A percentile compares a stretch with the other conserved stretches of the same genome.
These are phyloP conservation scores for Xanthorhoe designata DNA, from an alignment of 2,888 invertebrate genomes.

Conservation along the genomic window DNA sequence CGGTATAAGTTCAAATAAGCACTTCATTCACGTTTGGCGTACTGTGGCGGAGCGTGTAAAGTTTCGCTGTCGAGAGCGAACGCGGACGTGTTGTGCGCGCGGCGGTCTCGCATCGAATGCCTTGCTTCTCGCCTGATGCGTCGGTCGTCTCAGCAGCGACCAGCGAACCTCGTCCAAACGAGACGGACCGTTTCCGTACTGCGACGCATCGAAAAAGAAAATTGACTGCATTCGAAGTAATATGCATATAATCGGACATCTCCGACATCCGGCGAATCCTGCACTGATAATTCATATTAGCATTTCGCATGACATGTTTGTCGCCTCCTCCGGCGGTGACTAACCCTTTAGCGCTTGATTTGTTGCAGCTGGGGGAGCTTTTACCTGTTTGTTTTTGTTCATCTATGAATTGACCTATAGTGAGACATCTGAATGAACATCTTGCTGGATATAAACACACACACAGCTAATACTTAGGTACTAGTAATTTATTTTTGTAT, in stretches of 20 bases:
- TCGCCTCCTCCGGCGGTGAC: conserved; percentile 36
- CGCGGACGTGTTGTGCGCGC: conserved; percentile 66
- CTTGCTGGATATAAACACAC: background rate
- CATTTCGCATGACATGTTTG: conserved; percentile 39
- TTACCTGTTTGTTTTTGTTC: conserved; percentile 30
- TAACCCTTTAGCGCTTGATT: conserved; percentile 32
- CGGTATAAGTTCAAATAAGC: conserved; percentile 64
- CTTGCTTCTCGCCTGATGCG: conserved; percentile 23
- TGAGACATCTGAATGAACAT: background rate
- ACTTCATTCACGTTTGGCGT: conserved; percentile 71
- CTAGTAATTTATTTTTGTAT: too few relatives aligned
- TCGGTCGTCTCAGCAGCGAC: conserved; percentile 19
- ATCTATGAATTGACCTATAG: conserved; percentile 13
- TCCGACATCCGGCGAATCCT: conserved; percentile 59
- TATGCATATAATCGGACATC: conserved; percentile 72
- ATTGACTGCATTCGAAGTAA: conserved; percentile 64
- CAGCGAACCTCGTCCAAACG: conserved; percentile 39
- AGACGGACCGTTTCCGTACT: conserved; percentile 55
- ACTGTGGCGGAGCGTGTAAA: conserved; percentile 68
- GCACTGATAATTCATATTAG: conserved; percentile 36
- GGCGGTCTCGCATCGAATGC: conserved; percentile 72
- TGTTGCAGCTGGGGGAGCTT: conserved; percentile 30
- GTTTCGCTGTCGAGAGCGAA: conserved; percentile 65
- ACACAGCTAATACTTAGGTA: too few relatives aligned
- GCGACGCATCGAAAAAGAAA: conserved; percentile 60